Conservation (phyloP, 2,888 invertebrate species). For the Amphimallon solstitiale region DNA sequence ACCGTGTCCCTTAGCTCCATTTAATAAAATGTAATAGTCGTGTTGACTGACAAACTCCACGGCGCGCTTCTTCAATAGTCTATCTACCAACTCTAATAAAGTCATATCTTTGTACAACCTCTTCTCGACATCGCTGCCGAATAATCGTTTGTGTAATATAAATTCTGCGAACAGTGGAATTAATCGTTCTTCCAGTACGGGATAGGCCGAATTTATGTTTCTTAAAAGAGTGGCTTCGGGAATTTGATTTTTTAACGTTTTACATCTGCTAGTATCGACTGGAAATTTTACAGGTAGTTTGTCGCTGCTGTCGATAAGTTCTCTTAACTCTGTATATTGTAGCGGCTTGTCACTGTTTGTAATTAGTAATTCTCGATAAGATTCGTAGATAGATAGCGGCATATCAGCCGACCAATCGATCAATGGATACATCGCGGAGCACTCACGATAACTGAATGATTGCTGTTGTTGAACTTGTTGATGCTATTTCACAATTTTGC, state of each 20-base stretch:
- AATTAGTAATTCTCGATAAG: too few species aligned
- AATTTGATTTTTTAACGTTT: constrained; percentile 46
- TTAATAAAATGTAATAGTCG: constrained; percentile 52
- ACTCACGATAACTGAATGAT: too few species aligned
- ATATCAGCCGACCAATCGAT: too few species aligned
- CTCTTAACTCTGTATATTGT: constrained; percentile 41
- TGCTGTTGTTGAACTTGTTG: too few species aligned
- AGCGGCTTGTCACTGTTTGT: too few species aligned
- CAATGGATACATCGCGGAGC: too few species aligned
- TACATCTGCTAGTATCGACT: constrained; percentile 56
- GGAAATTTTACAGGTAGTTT: constrained; percentile 61
- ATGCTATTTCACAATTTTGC: too few species aligned
- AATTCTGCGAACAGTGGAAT: constrained; percentile 71
- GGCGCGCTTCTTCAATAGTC: constrained; percentile 66
- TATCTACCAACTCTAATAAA: constrained; percentile 65
- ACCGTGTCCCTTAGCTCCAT: constrained; percentile 62
- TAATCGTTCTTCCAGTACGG: constrained; percentile 74
- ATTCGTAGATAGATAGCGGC: too few species aligned
- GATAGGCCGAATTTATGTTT: constrained; percentile 72
- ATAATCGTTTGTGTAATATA: constrained; percentile 69
- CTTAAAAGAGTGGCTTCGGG: constrained; percentile 50
- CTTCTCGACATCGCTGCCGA: constrained; percentile 52
- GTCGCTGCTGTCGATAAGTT: constrained; percentile 58
- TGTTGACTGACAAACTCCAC: constrained; percentile 61
- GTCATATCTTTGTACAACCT: constrained; percentile 62